Evolutionary conservation across 2,113 vertebrate genomes (phyloP), one percentile per base, ranked within the genome.

Genomic region (Hippocampus zosterae): DNA sequence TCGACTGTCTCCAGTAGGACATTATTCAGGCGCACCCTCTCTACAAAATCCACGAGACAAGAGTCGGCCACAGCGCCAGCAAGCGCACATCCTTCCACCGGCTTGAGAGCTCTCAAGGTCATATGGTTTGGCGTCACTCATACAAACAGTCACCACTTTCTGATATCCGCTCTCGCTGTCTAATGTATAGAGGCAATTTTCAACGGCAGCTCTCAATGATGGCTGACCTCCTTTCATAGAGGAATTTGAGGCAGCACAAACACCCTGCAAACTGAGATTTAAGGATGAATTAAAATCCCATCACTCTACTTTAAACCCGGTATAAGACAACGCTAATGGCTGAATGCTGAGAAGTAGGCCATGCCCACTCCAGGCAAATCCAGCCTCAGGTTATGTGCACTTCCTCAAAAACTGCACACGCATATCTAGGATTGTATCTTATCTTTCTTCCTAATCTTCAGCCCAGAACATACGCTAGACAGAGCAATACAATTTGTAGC

Each of bases 1-100:
- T 86, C 91, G 75, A 85, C 79, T 84, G 85, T 91, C 90, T 90
- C 87, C 82, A 85, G 77, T 76, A 83, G 85, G 80, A 87, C 87
- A 90, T 91, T 87, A 91, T 85, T 91, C 90, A 87, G 84, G 73
- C 81, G 83, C 86, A 87, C 70, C 78, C 68, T 53, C 76, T 75
- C 76, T 75, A 65, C 71, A 82, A 75, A 74, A 80, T 83, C 78
- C 84, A 73, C 40, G 73, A 89, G 77, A 87, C 77, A 69, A 65
- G 76, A 81, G 79, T 74, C 65, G 79, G 68, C 78, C 76, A 69
- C 76, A 42, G 68, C 27, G 15, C 44, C 59, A 52, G 40, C 48
- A 66, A 75, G 73, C 66, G 75, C 76, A 72, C 70, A 81, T 42
- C 70, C 70, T 46, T 69, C 62, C 9, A 72, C 75, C 72, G 16